Evolutionary conservation across 1,140 invertebrate species (phyloP).

Genomic region (Leptonema lineaticorne): DNA sequence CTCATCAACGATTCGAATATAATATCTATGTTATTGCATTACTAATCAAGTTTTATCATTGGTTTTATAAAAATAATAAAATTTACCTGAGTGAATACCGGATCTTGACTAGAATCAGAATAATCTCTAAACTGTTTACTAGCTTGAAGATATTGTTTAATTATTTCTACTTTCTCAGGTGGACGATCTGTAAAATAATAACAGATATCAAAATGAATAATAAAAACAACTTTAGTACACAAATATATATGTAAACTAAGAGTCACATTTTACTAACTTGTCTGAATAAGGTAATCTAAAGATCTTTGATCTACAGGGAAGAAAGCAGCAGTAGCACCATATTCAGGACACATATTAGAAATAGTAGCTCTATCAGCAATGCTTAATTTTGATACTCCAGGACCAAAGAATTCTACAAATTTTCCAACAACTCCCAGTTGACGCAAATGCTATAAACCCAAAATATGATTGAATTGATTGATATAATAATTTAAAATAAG

Average conservation of each 20-base stretch:
- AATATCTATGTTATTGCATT: too few species aligned
- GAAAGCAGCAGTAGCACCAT: conserved; percentile 94
- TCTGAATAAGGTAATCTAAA: conserved; percentile 83
- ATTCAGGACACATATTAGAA: conserved; percentile 98
- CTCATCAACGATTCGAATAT: too few species aligned
- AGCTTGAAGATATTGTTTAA: conserved; percentile 80
- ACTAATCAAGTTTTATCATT: too few species aligned
- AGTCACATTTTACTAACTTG: conserved; percentile 77
- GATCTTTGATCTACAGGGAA: conserved; percentile 92
- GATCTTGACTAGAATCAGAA: conserved; percentile 74
- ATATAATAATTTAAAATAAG: background rate
- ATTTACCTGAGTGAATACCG: conserved; percentile 76
- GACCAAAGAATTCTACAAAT: conserved; percentile 98
- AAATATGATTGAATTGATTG: background rate
- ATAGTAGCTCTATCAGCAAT: conserved; percentile 94
- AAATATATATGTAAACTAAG: too few species aligned
- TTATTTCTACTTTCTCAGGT: conserved; percentile 77
- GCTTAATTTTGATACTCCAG: conserved; percentile 84
- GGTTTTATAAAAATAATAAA: too few species aligned
- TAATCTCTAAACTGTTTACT: conserved; percentile 87
- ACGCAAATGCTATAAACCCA: conserved; percentile 73
- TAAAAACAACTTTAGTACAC: too few species aligned
- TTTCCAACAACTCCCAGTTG: conserved; percentile 96
- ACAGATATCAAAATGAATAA: background rate
- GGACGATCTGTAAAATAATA: conserved; percentile 68